Evolutionary conservation across 2,797 vertebrate species (phyloP).

Genomic region (Lacerta bilineata): DNA sequence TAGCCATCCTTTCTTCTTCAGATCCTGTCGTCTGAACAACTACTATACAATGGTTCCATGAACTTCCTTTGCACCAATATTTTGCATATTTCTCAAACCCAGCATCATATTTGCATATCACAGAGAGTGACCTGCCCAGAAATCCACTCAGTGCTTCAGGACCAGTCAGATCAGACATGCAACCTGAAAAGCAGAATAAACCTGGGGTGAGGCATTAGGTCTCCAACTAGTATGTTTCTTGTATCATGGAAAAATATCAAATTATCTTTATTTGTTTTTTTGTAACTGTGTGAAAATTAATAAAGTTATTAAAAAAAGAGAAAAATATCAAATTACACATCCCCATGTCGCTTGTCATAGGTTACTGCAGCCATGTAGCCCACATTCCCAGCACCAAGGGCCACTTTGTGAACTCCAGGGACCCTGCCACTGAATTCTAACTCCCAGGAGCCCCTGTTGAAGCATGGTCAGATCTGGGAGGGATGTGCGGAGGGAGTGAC

Average conservation of each 20-base stretch:
- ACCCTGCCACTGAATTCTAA: too few species aligned
- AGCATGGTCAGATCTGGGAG: too few species aligned
- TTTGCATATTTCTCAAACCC: fast-evolving
- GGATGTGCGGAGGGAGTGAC: too few species aligned
- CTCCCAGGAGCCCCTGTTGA: too few species aligned
- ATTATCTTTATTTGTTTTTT: too few species aligned
- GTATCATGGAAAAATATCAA: neutral
- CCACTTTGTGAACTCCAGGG: too few species aligned
- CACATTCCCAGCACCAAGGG: too few species aligned
- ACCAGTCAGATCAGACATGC: neutral
- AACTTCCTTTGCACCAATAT: constrained; percentile 18
- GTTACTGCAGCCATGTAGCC: neutral
- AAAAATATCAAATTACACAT: neutral
- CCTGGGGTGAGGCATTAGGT: neutral
- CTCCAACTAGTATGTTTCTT: neutral
- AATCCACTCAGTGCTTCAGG: neutral
- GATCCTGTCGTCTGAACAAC: neutral
- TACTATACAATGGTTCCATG: fast-evolving
- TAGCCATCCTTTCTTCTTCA: neutral
- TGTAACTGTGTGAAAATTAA: too few species aligned
- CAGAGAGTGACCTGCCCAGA: neutral
- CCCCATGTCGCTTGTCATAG: too few species aligned
- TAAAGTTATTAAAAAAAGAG: too few species aligned
- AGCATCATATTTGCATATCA: neutral
- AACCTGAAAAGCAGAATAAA: constrained; percentile 28